Conservation (phyloP, 1,140 invertebrate species). For the Trichoplusia ni region DNA sequence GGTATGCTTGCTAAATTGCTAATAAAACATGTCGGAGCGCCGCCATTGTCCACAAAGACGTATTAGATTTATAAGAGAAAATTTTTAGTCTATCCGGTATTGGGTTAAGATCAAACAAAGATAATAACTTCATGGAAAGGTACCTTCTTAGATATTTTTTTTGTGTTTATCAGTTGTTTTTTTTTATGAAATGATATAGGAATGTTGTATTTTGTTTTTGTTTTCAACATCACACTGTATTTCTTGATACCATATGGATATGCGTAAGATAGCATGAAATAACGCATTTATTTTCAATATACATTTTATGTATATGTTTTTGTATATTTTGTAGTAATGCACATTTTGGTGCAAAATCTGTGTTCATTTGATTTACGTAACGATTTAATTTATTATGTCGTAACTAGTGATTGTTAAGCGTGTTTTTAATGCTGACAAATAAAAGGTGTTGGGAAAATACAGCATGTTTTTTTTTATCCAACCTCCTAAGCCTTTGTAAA, state of each 20-base stretch:
- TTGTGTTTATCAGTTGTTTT: too few relatives aligned
- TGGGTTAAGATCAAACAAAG: too few relatives aligned
- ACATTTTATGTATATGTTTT: not conserved
- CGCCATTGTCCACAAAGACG: conserved; percentile 54
- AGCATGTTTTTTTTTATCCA: too few relatives aligned
- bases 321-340: conserved; percentile 23
- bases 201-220: too few relatives aligned
- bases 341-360: not conserved
- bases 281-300: not conserved
- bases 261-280: too few relatives aligned
- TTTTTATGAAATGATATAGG: too few relatives aligned
- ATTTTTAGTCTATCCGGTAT: too few relatives aligned
- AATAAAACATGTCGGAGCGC: conserved; percentile 72
- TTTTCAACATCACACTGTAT: too few relatives aligned
- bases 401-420: not conserved
- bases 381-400: not conserved
- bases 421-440: conserved; percentile 13
- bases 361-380: conserved; percentile 4
- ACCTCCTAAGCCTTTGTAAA: too few relatives aligned
- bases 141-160: too few relatives aligned
- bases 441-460: conserved; percentile 22
- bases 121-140: too few relatives aligned
- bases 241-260: too few relatives aligned
- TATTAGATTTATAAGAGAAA: conserved; percentile 40
- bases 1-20: conserved; percentile 81